Percentiles rank a stretch among this genome's conserved stretches.
These are phyloP conservation scores for Campylomormyrus numenius DNA, from an alignment of 2,113 vertebrate genomes.

Conservation along the genomic window DNA sequence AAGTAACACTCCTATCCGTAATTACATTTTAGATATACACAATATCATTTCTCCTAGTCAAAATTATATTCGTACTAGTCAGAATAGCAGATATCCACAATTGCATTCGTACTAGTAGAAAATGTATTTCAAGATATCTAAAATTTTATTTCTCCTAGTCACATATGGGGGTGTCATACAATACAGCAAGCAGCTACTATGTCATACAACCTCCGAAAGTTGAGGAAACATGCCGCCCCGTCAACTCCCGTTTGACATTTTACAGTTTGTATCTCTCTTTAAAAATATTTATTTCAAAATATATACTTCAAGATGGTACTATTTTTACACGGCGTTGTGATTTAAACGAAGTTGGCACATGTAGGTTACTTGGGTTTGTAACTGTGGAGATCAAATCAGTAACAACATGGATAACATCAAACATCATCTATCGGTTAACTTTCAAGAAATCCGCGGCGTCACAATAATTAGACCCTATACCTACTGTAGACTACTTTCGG, in stretches of 20 bases:
- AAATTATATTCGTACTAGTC: too few species aligned
- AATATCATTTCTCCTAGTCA: too few species aligned
- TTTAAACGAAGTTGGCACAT: background rate
- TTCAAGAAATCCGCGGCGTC: background rate
- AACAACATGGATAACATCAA: background rate
- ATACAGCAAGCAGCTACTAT: background rate
- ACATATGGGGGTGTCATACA: background rate
- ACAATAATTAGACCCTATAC: background rate
- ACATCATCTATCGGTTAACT: background rate
- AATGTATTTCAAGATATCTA: too few species aligned
- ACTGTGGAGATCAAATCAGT: background rate
- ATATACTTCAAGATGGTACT: background rate
- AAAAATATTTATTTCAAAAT: too few species aligned
- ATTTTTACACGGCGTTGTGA: background rate
- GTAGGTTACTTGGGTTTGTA: background rate
- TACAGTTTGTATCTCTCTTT: too few species aligned
- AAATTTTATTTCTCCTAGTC: too few species aligned
- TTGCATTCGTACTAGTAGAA: too few species aligned
- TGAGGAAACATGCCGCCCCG: background rate
- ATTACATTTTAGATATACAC: too few species aligned
- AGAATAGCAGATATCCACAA: too few species aligned
- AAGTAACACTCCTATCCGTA: too few species aligned
- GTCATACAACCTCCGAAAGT: background rate
- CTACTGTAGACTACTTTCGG: background rate
- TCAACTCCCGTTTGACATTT: background rate